Evolutionary conservation across 2,113 vertebrate species (phyloP).

Genomic region (Tyto alba): DNA sequence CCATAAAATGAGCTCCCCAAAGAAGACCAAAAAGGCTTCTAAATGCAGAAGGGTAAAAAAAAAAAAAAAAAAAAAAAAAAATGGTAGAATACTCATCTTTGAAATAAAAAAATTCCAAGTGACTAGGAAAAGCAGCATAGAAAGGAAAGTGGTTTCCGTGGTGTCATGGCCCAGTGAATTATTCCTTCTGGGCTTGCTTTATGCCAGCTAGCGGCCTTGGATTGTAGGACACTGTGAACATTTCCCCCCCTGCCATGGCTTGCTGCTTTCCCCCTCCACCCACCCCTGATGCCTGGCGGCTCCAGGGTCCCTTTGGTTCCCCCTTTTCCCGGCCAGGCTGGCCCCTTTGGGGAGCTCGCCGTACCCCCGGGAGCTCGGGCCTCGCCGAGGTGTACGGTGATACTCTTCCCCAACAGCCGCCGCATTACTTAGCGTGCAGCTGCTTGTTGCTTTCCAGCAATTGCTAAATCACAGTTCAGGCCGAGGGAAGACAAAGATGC

Average conservation of each 20-base stretch:
- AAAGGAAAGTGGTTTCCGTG: background rate
- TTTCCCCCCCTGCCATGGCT: background rate
- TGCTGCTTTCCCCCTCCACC: background rate
- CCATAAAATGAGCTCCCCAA: background rate
- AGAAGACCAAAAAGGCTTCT: background rate
- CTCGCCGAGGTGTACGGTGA: rapidly evolving
- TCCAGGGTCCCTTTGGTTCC: background rate
- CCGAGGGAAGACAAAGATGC: constrained; percentile 30
- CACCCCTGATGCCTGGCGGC: rapidly evolving
- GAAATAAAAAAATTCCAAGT: background rate
- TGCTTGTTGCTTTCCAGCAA: constrained; percentile 11
- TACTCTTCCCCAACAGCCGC: background rate
- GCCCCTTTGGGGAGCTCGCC: rapidly evolving
- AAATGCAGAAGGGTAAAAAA: background rate
- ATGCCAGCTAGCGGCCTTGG: background rate
- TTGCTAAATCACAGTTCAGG: background rate
- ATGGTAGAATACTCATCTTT: background rate
- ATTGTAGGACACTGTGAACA: background rate
- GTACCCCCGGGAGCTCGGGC: rapidly evolving
- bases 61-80: too few species aligned
- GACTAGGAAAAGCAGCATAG: background rate
- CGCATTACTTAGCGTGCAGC: background rate
- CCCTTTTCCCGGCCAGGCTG: rapidly evolving
- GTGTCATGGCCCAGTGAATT: background rate
- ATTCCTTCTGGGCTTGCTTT: background rate